Base-by-base conservation (phyloP, 2,797 vertebrate species). In the Chanos chanos region DNA sequence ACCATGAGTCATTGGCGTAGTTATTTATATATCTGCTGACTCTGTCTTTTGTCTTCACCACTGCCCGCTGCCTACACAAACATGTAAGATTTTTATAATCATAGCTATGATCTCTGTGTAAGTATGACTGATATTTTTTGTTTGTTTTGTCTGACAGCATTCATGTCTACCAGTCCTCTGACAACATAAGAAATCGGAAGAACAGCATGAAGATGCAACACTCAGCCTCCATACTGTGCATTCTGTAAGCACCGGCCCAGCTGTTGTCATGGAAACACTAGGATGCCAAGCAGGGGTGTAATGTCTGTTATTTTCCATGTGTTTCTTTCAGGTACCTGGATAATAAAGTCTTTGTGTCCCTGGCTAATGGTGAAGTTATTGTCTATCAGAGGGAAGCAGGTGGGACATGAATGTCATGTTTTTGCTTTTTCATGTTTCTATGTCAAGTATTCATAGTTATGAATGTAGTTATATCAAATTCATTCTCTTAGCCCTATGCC, bases 121-220 rank as follows among this genome's bases (percentile, higher is more conserved):
- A 8, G 4, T 8, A 30, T 30, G 30, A 30, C 27, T 30, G 8
- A 4, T 12, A 8, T 18, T 28, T 9, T 18, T 10, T 22, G 15
- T 1, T 5, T 41, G 4, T 27, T n/a, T n/a, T n/a, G 40, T 45
- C 24, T 68, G 3, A 1, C 79, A 99, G 97, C 76, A 96, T 99
- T 77, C 97, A 99, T 0, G 95, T 99, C 71, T 99, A 99, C 82
- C 97, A 99, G 78, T 99, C 95, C 1, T 99, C 97, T 0, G 97
- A 99, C 84, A 99, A 96, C 83, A 99, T 99, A 82, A 92, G 97
- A 0, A 98, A 99, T 77, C 86, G 97, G 58, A 98, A 97, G 81
- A 99, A 99, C 89, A 98, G 96, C 86, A 92, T 99, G 95, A 99
- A 99, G 87, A 97, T 99, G 87, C 97, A 98, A 21, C 96, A 99